Base-by-base conservation (phyloP, 2,113 vertebrate genomes). In the Salvelinus sp. region DNA sequence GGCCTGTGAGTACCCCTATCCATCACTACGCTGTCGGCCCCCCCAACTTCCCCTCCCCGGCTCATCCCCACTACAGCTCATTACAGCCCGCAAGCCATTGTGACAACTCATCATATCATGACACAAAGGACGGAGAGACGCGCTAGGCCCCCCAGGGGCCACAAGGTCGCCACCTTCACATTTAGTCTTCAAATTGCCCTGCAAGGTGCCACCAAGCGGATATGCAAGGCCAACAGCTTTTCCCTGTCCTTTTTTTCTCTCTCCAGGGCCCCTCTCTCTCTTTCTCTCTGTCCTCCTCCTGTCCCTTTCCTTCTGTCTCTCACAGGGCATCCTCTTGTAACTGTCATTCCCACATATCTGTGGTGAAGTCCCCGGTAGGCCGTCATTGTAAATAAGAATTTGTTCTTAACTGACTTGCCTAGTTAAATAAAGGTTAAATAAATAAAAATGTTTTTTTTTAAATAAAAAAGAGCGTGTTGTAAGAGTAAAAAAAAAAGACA, bases 51-150 rank as follows among this genome's bases (percentile, higher is more conserved):
- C 0, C 9, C 38, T 9, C 38, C 9, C 2, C 9, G 16, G 50
- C 82, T 76, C 77, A 78, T 79, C 85, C 89, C 83, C 90, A 90
- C 87, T 87, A 87, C 91, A 92, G 91, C 92, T 93, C 92, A 92
- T 93, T 93, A 94, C 78, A 73, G 92, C 84, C 86, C 75, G 82
- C 87, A 73, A 90, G 90, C 90, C 88, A 88, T 90, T 89, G 90
- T 93, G 93, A 92, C 92, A 93, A 89, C 88, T 93, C 90, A 93
- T 94, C 91, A 91, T 93, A 92, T 92, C 91, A 92, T 92, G 92
- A 89, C 89, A 90, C 84, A 87, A 93, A 92, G 88, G 89, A 84
- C 80, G 84, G 88, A 89, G 84, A 85, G 12, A 67, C 65, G 84
- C 85, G 69, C 20, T 2, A 73, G 72, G 65, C 80, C 85, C 87